These are phyloP conservation scores for Eupelmus urozonus DNA, from an alignment of 2,888 invertebrate genomes.

Conservation along the genomic window DNA sequence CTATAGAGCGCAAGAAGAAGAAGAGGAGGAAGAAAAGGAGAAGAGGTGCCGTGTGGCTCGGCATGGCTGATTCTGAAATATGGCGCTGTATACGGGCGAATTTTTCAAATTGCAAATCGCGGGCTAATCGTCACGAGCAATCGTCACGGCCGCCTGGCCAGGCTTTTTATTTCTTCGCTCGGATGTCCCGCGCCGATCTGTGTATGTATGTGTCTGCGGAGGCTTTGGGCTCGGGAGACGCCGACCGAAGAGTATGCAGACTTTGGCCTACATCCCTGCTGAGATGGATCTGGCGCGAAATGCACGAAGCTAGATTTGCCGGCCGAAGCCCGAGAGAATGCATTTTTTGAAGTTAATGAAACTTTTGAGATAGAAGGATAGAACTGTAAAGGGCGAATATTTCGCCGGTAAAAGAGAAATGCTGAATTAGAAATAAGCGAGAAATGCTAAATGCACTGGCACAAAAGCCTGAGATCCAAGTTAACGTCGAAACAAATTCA, in stretches of 20 bases:
- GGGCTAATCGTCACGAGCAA: constrained; percentile 57
- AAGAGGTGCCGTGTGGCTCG: constrained; percentile 16
- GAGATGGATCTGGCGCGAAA: neutral
- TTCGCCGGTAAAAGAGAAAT: too few species aligned
- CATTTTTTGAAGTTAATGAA: too few species aligned
- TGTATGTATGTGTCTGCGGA: too few species aligned
- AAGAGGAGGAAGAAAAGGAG: neutral
- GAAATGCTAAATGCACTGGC: too few species aligned
- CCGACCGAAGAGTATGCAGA: constrained; percentile 5
- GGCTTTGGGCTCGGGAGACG: neutral
- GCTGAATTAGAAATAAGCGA: too few species aligned
- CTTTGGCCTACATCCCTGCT: neutral
- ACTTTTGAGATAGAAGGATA: too few species aligned
- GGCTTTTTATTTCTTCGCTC: constrained; percentile 21
- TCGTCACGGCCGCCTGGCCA: constrained; percentile 55
- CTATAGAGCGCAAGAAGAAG: neutral
- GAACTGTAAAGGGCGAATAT: too few species aligned
- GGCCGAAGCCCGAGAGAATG: too few species aligned
- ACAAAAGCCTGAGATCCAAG: too few species aligned
- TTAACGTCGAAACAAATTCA: too few species aligned
- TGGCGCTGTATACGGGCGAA: constrained; percentile 43
- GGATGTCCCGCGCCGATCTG: too few species aligned
- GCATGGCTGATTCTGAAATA: constrained; percentile 64
- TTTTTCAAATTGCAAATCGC: constrained; percentile 54
- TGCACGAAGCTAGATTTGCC: too few species aligned